Percentiles rank a stretch among this genome's conserved stretches.
phyloP scores from a whole-genome alignment of 2,888 invertebrate genomes.

The Drosophila koepferae region DNA sequence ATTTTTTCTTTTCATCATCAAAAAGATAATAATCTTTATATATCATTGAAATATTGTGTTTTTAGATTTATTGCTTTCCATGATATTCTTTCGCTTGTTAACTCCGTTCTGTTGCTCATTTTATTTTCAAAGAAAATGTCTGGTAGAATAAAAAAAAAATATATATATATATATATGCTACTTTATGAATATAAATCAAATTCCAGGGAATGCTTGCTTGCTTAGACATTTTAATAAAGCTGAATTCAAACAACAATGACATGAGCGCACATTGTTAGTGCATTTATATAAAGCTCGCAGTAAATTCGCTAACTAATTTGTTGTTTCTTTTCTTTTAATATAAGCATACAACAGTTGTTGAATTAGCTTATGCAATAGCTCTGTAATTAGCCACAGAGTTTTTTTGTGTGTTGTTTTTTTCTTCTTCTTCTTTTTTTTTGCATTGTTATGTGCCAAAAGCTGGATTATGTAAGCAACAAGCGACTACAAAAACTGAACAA shows the following conservation, averaged over 20 bases:
- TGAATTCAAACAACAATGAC: neutral
- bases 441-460: slow-evolving; percentile 55
- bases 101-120: neutral
- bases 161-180: too few species aligned
- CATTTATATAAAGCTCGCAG: neutral
- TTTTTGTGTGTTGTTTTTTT: neutral
- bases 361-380: slow-evolving; percentile 62
- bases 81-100: too few species aligned
- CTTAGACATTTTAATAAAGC: neutral
- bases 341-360: slow-evolving; percentile 28
- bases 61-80: too few species aligned
- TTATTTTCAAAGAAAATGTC: neutral
- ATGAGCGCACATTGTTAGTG: slow-evolving; percentile 15
- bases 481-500: slow-evolving; percentile 56
- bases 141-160: too few species aligned
- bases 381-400: slow-evolving; percentile 69
- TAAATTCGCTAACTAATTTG: slow-evolving; percentile 15
- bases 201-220: neutral
- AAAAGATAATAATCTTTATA: too few species aligned
- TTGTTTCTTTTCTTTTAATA: slow-evolving; percentile 2
- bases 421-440: slow-evolving; percentile 11
- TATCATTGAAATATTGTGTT: too few species aligned
- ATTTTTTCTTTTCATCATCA: too few species aligned
- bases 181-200: too few species aligned
- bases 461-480: slow-evolving; percentile 64